These are phyloP conservation scores for Ashinkailepas kermadecensis DNA, from an alignment of 2,888 invertebrate species.

Conservation along the genomic window DNA sequence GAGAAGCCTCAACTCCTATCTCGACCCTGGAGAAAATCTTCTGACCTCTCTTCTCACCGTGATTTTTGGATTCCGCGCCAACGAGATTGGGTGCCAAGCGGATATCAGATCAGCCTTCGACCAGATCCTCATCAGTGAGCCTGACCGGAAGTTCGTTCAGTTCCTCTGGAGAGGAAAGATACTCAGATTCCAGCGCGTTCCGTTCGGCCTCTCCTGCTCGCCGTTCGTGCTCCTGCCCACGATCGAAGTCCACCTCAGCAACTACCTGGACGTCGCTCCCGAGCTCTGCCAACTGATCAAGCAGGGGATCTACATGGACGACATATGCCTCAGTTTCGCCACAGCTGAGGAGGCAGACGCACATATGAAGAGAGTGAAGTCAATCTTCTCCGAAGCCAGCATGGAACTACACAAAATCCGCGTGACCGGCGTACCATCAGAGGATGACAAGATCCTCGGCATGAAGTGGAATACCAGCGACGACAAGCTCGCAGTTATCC, in stretches of 20 bases:
- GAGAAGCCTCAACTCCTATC: background rate
- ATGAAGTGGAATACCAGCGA: background rate
- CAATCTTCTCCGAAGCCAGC: too few species aligned
- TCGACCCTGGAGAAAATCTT: background rate
- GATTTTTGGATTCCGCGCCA: background rate
- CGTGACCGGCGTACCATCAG: background rate
- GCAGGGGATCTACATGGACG: background rate
- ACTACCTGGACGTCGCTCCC: background rate
- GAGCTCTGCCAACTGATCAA: background rate
- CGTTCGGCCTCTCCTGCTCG: background rate
- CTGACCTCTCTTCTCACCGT: background rate
- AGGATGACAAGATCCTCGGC: background rate
- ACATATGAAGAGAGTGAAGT: background rate
- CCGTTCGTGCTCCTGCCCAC: background rate
- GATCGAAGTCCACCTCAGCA: background rate
- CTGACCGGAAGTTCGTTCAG: too few species aligned
- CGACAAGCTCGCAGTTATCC: background rate
- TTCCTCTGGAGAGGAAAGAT: background rate
- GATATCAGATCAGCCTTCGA: too few species aligned
- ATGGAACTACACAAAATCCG: background rate
- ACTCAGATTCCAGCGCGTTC: background rate
- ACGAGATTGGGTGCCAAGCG: background rate
- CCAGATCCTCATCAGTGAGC: too few species aligned
- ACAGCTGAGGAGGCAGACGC: background rate
- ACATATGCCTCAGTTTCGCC: background rate